phyloP scores from a whole-genome alignment of 2,113 vertebrate species.

The Crotalus viridis region DNA sequence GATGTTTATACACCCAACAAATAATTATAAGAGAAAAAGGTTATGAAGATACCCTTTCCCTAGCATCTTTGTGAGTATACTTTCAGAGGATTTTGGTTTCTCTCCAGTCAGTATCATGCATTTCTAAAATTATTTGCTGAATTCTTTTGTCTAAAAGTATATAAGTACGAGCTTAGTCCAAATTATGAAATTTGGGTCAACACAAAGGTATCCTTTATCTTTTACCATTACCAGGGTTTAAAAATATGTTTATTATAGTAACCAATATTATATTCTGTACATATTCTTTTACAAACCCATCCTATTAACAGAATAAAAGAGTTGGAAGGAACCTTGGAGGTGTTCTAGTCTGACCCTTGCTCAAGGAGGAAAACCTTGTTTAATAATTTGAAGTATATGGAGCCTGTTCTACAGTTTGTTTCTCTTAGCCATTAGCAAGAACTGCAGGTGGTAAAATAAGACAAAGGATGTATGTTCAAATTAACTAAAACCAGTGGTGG shows the following conservation, averaged over 20 bases:
- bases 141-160: not conserved
- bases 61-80: not conserved
- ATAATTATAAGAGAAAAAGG: not conserved
- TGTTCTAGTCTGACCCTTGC: not conserved
- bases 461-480: not conserved
- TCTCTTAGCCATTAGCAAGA: not conserved
- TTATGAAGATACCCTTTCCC: not conserved
- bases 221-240: not conserved
- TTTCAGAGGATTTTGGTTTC: not conserved
- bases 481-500: not conserved
- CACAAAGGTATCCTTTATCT: accelerated
- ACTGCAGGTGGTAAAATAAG: not conserved
- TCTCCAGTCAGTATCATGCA: not conserved
- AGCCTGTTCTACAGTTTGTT: not conserved
- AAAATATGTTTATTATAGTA: not conserved
- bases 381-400: not conserved
- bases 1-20: not conserved
- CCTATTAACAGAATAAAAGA: not conserved
- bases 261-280: not conserved
- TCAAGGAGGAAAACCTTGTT: not conserved
- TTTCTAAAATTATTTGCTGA: not conserved
- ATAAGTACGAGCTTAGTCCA: not conserved
- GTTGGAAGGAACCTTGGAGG: not conserved
- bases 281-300: not conserved
- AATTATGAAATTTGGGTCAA: slow-evolving; percentile 40